Percentiles rank a stretch among this genome's conserved stretches.
Conservation (phyloP, 2,797 vertebrate species). For the Rousettus madagascariensis region DNA sequence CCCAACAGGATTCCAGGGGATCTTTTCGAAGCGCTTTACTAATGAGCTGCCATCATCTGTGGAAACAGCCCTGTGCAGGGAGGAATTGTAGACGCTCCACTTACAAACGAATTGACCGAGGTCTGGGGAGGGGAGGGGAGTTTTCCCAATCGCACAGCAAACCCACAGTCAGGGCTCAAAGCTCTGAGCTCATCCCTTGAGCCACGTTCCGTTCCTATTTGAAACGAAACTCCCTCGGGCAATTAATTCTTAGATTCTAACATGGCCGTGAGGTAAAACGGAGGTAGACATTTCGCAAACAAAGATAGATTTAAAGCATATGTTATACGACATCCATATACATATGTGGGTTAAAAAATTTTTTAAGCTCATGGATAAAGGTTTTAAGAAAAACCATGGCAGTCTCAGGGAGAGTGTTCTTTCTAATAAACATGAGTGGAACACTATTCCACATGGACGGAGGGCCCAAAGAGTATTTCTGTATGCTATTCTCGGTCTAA, state of each 20-base stretch:
- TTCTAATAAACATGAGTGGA: neutral
- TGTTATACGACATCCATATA: neutral
- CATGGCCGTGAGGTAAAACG: neutral
- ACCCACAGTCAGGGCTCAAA: neutral
- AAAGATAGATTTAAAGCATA: neutral
- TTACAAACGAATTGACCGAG: constrained; percentile 39
- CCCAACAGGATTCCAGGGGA: constrained; percentile 20
- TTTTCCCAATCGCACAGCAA: constrained; percentile 6
- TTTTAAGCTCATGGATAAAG: neutral
- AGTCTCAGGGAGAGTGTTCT: neutral
- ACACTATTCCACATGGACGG: neutral
- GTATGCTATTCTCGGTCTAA: constrained; percentile 39
- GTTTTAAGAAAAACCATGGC: neutral
- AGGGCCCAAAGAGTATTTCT: constrained; percentile 30
- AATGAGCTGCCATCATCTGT: constrained; percentile 60
- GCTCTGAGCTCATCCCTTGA: constrained; percentile 16
- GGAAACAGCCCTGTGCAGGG: constrained; percentile 22
- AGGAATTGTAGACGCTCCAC: neutral
- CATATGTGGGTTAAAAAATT: too few species aligned
- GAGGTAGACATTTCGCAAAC: neutral
- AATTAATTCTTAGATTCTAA: neutral
- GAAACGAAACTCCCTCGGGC: neutral
- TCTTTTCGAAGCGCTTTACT: constrained; percentile 42
- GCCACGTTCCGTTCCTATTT: neutral
- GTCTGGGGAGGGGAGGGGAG: neutral